Conservation (phyloP, 1,140 invertebrate species). For the Drosophila funebris region DNA sequence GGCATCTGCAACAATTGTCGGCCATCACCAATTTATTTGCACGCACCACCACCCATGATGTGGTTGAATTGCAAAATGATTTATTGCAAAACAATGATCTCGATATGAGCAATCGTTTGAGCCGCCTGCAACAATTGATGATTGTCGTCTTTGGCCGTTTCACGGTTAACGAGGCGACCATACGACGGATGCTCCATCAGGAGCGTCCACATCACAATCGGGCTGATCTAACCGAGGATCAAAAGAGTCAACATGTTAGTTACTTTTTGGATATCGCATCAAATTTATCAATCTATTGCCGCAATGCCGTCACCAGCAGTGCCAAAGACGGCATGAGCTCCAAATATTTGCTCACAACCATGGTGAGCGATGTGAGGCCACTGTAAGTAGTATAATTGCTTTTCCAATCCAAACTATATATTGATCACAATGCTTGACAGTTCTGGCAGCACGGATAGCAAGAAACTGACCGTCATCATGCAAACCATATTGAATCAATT, state of each 20-base stretch:
- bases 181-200: slow-evolving; percentile 57
- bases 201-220: slow-evolving; percentile 17
- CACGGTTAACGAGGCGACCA: slow-evolving; percentile 81
- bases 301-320: slow-evolving; percentile 86
- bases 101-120: slow-evolving; percentile 85
- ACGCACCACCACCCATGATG: slow-evolving; percentile 85
- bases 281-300: slow-evolving; percentile 88
- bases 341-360: slow-evolving; percentile 81
- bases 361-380: slow-evolving; percentile 60
- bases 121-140: slow-evolving; percentile 88
- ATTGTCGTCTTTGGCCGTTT: slow-evolving; percentile 89
- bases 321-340: slow-evolving; percentile 84
- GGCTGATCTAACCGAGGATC: slow-evolving; percentile 14
- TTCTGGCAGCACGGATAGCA: slow-evolving; percentile 52
- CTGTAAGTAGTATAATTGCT: slow-evolving; percentile 46
- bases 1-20: slow-evolving; percentile 89
- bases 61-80: slow-evolving; percentile 45
- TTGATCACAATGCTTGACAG: slow-evolving; percentile 13
- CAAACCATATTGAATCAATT: slow-evolving; percentile 85
- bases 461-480: slow-evolving; percentile 77
- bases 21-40: slow-evolving; percentile 91
- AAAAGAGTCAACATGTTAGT: slow-evolving; percentile 54
- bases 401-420: slow-evolving; percentile 16
- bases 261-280: slow-evolving; percentile 86
- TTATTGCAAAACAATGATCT: slow-evolving; percentile 82